phyloP scores from a whole-genome alignment of 2,797 vertebrate genomes.

The Balearica regulorum region DNA sequence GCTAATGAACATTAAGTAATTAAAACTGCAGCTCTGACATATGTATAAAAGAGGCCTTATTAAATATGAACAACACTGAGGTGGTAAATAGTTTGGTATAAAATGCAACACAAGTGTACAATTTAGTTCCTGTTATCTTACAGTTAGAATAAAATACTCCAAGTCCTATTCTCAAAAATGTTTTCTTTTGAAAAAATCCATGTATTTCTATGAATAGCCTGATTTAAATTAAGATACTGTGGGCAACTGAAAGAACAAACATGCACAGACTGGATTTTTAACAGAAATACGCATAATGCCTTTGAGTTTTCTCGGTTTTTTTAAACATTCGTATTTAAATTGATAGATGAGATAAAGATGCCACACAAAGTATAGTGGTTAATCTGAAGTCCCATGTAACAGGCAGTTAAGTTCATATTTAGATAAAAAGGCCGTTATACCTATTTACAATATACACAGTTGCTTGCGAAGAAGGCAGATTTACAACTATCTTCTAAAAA shows the following conservation, averaged over 20 bases:
- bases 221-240: slow-evolving; percentile 72
- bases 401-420: slow-evolving; percentile 82
- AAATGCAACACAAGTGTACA: slow-evolving; percentile 60
- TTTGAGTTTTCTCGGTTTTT: slow-evolving; percentile 20
- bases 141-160: slow-evolving; percentile 54
- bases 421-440: slow-evolving; percentile 91
- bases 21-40: slow-evolving; percentile 46
- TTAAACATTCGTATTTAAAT: slow-evolving; percentile 71
- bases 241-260: slow-evolving; percentile 76
- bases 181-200: slow-evolving; percentile 45
- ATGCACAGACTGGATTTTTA: slow-evolving; percentile 64
- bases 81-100: slow-evolving; percentile 55
- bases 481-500: slow-evolving; percentile 83
- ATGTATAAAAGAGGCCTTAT: slow-evolving; percentile 60
- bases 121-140: slow-evolving; percentile 46
- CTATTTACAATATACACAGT: slow-evolving; percentile 98
- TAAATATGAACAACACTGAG: slow-evolving; percentile 66
- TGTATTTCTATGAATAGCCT: slow-evolving; percentile 62
- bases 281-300: slow-evolving; percentile 71
- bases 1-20: background rate
- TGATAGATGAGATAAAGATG: slow-evolving; percentile 70
- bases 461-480: slow-evolving; percentile 77
- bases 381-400: slow-evolving; percentile 88
- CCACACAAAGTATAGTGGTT: slow-evolving; percentile 79
- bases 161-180: slow-evolving; percentile 62